Base-by-base conservation (phyloP, 2,888 invertebrate species). In the Zeuzera pyrina region DNA sequence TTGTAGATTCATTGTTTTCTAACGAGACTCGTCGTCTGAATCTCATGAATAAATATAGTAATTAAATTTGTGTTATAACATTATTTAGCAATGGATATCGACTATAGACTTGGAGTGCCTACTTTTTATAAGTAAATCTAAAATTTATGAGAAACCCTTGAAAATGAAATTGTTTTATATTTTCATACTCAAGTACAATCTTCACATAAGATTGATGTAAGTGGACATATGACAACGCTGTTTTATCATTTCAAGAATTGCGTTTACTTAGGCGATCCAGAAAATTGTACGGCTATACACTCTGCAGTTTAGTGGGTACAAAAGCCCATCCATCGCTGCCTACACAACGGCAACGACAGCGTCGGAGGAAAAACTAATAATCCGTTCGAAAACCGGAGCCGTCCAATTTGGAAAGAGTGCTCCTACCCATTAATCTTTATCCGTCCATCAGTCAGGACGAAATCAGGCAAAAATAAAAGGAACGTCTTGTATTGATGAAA, bases 381-480 rank as follows among this genome's bases (percentile, higher is more conserved):
- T 61, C 57, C 58, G 48, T 61, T 51, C 44, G 44, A 42, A 48
- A 48, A 39, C 33, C 31, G 33, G 40, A 39, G 41, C 30, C 41
- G 36, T 49, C 65, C 70, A 73, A 76, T 76, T 71, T 62, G 47
- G 60, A 50, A 57, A 45, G 52, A 70, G 69, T 70, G 66, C 50
- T 54, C 36, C 37, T 36, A 35, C 27, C 53, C 66, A 77, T 78
- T 71, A 67, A 70, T 78, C 77, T 70, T 60, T 52, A 45, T 57
- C 56, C 58, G 48, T 50, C 62, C 53, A 62, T 68, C 68, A 59
- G 53, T 67, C 61, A 56, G 45, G 43, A 30, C 27, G 30, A 45
- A 53, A 49, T 55, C 49, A 49, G 49, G 45, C 43, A 50, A 49
- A 53, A 58, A 54, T 49, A 50, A 52, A 49, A 52, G 40, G 37